Conservation (phyloP, 2,888 invertebrate genomes). For the Lutraria lutraria region DNA sequence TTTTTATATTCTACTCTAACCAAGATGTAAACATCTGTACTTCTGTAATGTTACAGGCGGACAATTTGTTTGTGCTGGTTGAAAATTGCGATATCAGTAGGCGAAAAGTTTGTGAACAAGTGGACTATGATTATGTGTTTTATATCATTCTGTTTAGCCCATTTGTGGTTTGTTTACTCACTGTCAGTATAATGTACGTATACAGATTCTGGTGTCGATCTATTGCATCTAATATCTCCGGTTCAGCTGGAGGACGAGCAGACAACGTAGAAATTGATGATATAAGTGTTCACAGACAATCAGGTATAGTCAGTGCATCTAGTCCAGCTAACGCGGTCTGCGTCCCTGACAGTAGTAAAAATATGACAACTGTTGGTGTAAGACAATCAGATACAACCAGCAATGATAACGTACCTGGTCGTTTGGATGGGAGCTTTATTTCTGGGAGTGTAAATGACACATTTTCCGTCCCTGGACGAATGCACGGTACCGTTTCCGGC, state of each 20-base stretch:
- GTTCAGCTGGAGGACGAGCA: not conserved
- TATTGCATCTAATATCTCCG: no score
- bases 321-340: no score
- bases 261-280: not conserved
- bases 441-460: not conserved
- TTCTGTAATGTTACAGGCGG: not conserved
- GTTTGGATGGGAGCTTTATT: not conserved
- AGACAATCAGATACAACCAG: not conserved
- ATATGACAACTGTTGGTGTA: no score
- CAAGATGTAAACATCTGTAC: not conserved
- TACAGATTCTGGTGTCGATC: no score
- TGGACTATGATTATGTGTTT: not conserved
- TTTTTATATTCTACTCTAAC: not conserved
- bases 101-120: not conserved
- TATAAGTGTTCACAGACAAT: not conserved
- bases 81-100: not conserved
- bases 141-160: no score
- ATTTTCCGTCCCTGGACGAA: not conserved
- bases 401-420: not conserved
- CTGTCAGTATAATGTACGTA: no score
- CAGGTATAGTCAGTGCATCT: no score
- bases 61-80: not conserved
- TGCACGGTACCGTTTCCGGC: not conserved
- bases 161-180: no score
- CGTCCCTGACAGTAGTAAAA: no score